phyloP scores from a whole-genome alignment of 2,797 vertebrate genomes.

The Sebastes hopkinsi region DNA sequence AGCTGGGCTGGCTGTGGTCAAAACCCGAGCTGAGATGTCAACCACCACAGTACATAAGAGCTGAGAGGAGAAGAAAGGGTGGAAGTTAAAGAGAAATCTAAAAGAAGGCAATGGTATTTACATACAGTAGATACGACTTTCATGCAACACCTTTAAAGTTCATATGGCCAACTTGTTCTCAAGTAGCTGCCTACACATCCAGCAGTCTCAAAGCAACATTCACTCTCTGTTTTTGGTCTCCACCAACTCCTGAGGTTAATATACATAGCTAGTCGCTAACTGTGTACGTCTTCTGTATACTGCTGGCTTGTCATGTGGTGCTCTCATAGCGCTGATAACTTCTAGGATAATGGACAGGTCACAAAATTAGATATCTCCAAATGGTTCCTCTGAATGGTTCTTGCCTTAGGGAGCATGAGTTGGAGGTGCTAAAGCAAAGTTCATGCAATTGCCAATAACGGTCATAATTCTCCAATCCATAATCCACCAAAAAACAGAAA shows the following conservation, averaged over 20 bases:
- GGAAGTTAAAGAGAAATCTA: not conserved
- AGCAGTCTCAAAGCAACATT: not conserved
- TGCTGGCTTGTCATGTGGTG: too few species aligned
- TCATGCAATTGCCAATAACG: not conserved
- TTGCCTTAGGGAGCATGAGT: not conserved
- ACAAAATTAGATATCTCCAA: not conserved
- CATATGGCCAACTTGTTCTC: not conserved
- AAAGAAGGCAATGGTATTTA: not conserved
- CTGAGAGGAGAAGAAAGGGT: slow-evolving; percentile 73
- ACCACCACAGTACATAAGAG: slow-evolving; percentile 84
- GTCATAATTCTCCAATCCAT: not conserved
- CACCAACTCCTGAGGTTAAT: not conserved
- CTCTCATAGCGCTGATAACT: not conserved
- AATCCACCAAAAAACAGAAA: not conserved
- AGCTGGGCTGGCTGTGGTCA: slow-evolving; percentile 78
- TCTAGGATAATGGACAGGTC: not conserved
- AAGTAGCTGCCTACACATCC: not conserved
- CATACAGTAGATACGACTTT: not conserved
- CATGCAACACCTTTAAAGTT: not conserved
- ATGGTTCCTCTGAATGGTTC: not conserved
- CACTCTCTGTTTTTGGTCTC: not conserved
- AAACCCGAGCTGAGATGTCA: slow-evolving; percentile 75
- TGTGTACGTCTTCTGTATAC: too few species aligned
- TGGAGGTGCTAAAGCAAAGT: not conserved
- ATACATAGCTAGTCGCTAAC: too few species aligned